Evolutionary conservation across 2,888 invertebrate genomes (phyloP).

Genomic region (Muscina levida): DNA sequence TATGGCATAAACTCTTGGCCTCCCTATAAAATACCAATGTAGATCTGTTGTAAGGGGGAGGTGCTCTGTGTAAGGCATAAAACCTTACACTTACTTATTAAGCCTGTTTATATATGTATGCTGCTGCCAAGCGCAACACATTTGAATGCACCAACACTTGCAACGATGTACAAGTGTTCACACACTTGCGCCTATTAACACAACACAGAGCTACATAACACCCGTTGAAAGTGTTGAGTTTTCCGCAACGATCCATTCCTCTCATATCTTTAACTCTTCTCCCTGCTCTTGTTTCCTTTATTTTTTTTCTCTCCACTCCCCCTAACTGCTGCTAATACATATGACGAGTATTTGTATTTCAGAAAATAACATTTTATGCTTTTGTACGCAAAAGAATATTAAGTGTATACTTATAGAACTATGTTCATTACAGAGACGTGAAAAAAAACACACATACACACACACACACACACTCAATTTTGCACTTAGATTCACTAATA

Average conservation of each 20-base stretch:
- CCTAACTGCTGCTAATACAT: no score
- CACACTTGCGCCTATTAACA: no score
- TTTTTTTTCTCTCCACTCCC: not conserved
- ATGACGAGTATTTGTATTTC: constrained; percentile 10
- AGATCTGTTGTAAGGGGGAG: no score
- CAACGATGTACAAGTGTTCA: no score
- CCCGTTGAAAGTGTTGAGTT: no score
- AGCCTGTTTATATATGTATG: not conserved
- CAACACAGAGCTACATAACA: no score
- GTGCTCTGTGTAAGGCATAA: no score
- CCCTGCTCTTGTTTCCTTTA: no score
- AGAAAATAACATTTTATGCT: constrained; percentile 50
- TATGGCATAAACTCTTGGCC: constrained; percentile 23
- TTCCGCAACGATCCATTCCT: no score
- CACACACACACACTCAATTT: not conserved
- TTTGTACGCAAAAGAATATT: constrained; percentile 55
- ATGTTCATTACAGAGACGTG: constrained; percentile 34
- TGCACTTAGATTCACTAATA: not conserved
- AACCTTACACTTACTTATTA: not conserved
- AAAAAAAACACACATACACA: not conserved
- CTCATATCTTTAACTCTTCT: no score
- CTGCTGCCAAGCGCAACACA: not conserved
- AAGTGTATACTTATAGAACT: constrained; percentile 52
- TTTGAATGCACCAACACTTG: not conserved
- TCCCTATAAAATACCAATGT: no score